Evolutionary conservation across 92 coral and sea anemone genomes (phyloP).

Genomic region (Porites cylindrica): DNA sequence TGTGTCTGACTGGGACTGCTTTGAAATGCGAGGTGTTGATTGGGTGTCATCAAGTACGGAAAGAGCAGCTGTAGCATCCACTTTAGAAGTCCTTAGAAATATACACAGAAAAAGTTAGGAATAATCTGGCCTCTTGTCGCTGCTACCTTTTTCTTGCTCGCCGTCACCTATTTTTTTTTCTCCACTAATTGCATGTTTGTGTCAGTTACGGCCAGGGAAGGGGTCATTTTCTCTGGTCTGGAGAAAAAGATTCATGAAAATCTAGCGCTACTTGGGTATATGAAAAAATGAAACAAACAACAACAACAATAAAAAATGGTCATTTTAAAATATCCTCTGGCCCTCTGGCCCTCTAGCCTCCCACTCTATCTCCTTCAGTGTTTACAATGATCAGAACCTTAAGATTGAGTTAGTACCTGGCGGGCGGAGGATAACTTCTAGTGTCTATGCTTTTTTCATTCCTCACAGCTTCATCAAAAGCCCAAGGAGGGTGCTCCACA

Average conservation of each 20-base stretch:
- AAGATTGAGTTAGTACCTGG: slow-evolving; percentile 3
- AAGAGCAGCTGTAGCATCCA: slow-evolving; percentile 8
- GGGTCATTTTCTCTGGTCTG: slow-evolving; percentile 1
- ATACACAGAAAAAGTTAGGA: background rate
- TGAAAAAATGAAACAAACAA: slow-evolving; percentile 7
- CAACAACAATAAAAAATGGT: background rate
- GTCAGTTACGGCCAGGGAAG: slow-evolving; percentile 12
- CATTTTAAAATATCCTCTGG: slow-evolving; percentile 6
- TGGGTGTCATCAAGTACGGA: background rate
- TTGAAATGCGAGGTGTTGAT: background rate
- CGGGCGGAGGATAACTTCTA: background rate
- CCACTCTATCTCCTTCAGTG: background rate
- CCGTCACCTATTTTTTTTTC: background rate
- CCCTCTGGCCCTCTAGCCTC: slow-evolving; percentile 6
- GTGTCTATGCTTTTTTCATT: background rate
- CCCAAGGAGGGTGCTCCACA: slow-evolving; percentile 29
- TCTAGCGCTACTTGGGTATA: background rate
- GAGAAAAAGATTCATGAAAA: slow-evolving; percentile 5
- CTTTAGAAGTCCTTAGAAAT: slow-evolving; percentile 18
- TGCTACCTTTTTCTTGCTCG: background rate
- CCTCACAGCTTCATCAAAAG: background rate
- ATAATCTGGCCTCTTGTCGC: background rate
- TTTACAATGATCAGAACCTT: background rate
- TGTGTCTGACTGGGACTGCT: slow-evolving; percentile 5
- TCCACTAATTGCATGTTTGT: slow-evolving; percentile 1